A percentile compares a stretch with the other conserved stretches of the same genome.
Conservation (phyloP, 2,888 invertebrate genomes). For the Coelogynopora nodosa region DNA sequence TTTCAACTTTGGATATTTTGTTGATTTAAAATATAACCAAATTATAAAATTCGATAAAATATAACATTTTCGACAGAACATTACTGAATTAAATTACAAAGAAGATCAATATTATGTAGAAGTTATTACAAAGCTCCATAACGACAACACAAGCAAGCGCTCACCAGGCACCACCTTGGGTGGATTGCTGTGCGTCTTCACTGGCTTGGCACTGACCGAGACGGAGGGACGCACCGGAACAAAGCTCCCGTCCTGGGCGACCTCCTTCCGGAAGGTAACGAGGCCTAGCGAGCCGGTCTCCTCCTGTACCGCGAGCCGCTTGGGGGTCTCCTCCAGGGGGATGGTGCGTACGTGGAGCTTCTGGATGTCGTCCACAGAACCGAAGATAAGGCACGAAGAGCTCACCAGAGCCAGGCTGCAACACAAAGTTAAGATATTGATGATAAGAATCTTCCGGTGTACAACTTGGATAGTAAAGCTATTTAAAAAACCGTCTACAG, state of each 20-base stretch:
- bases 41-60: too few species aligned
- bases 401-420: constrained; percentile 66
- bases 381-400: constrained; percentile 82
- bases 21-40: too few species aligned
- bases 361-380: constrained; percentile 96
- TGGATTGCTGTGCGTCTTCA: constrained; percentile 31
- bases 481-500: too few species aligned
- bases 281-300: constrained; percentile 80
- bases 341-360: constrained; percentile 93
- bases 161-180: constrained; percentile 9
- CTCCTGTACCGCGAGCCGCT: constrained; percentile 52
- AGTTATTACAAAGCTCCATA: too few species aligned
- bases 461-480: too few species aligned
- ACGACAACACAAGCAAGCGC: background rate
- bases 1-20: too few species aligned
- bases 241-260: constrained; percentile 21
- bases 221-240: constrained; percentile 33
- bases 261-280: constrained; percentile 80
- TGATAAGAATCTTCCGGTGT: too few species aligned
- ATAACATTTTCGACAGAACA: too few species aligned
- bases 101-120: too few species aligned
- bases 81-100: too few species aligned
- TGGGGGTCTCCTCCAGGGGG: constrained; percentile 85
- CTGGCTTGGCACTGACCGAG: constrained; percentile 45
- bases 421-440: too few species aligned